Base-by-base conservation (phyloP, 2,888 invertebrate genomes). In the Hydroisotoma schaefferi region DNA sequence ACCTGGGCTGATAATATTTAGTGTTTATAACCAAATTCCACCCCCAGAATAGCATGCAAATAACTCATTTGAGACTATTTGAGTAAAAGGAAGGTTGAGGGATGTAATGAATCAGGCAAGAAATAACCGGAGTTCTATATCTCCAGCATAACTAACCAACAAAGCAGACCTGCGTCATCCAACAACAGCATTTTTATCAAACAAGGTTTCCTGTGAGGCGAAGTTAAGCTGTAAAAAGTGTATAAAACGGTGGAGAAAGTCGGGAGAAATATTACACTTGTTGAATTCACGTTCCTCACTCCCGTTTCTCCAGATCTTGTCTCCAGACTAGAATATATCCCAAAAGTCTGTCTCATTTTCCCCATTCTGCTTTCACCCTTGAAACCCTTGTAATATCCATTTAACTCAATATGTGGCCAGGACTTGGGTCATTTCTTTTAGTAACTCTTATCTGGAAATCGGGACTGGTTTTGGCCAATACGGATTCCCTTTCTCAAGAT, bases 401-500 rank as follows among this genome's bases (percentile, higher is more conserved):
- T 25, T 46, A 5, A 15, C 38, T 20, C 12, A 55, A 22, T 33
- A 65, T 65, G 57, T 62, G 65, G 65, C 48, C 65, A 47, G 59
- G 57, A 46, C 29, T 65, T 20, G 44, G 51, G 51, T 47, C 43
- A 37, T 23, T 56, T 1, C 26, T 62, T n/a, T 37, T 66, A 8
- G 2, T 53, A 4, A 47, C 47, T 37, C 29, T 66, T 22, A 28
- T 48, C 12, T 44, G 49, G 43, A 51, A 56, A 4, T 59, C 55
- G 15, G 43, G 48, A n/a, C 49, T 44, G 2, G 55, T 57, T 15
- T 37, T 43, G 12, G 59, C 54, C 2, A 48, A 61, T 2, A 47
- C 46, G 33, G 64, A 66, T 37, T 48, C 55, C 18, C 23, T 68
- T 6, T 56, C 65, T 3, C 59, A 59, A 53, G 70, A 70, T 52